A percentile compares a stretch with the other conserved stretches of the same genome.
These are phyloP conservation scores for Caranx ignobilis DNA, from an alignment of 2,113 vertebrate genomes.

Conservation along the genomic window DNA sequence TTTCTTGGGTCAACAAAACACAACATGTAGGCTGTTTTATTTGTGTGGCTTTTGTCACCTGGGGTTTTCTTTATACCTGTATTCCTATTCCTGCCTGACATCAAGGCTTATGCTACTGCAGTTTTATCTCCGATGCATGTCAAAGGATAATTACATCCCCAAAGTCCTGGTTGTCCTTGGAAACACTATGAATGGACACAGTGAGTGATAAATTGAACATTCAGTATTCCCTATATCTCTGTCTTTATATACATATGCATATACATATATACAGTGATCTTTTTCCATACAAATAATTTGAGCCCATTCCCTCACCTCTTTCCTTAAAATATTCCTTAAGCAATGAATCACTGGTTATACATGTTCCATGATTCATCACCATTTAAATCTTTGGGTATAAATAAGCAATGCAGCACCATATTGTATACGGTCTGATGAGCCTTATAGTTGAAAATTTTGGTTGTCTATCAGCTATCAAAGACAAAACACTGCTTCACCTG, in stretches of 20 bases:
- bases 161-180: conserved; percentile 13
- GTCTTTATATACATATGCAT: too few relatives aligned
- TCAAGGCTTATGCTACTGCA: conserved; percentile 1
- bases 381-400: too few relatives aligned
- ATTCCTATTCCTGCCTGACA: not conserved
- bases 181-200: not conserved
- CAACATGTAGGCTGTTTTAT: not conserved
- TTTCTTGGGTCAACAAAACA: too few relatives aligned
- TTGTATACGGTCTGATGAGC: not conserved
- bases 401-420: too few relatives aligned
- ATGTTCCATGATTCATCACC: too few relatives aligned
- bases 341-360: too few relatives aligned
- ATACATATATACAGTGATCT: too few relatives aligned
- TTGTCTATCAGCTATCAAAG: not conserved
- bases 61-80: not conserved
- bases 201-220: not conserved
- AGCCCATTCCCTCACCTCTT: too few relatives aligned
- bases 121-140: not conserved
- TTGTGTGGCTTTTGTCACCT: not conserved
- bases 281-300: too few relatives aligned
- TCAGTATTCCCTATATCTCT: not conserved
- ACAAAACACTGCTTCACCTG: too few relatives aligned
- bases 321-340: too few relatives aligned
- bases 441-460: not conserved
- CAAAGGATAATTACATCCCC: not conserved